These are phyloP conservation scores for Chaenocephalus aceratus DNA, from an alignment of 2,113 vertebrate genomes.

Conservation along the genomic window DNA sequence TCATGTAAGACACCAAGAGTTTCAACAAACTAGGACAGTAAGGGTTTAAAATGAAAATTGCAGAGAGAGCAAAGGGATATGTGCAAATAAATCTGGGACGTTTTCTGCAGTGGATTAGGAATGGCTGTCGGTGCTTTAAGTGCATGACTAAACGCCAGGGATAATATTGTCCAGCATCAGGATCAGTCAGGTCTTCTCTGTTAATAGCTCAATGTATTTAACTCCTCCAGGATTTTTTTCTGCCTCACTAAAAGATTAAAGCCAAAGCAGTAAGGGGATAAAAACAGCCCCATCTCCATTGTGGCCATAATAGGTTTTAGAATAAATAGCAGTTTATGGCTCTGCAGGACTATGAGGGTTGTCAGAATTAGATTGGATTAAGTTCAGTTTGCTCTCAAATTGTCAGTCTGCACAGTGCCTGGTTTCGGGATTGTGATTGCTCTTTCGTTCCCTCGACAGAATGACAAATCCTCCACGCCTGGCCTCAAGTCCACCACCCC, in stretches of 20 bases:
- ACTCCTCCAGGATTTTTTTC: slow-evolving; percentile 74
- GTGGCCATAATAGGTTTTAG: slow-evolving; percentile 85
- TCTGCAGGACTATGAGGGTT: slow-evolving; percentile 79
- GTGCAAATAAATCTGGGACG: slow-evolving; percentile 70
- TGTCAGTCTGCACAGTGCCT: slow-evolving; percentile 78
- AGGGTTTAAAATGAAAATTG: slow-evolving; percentile 66
- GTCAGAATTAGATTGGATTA: slow-evolving; percentile 86
- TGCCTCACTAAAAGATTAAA: slow-evolving; percentile 82
- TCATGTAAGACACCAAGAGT: slow-evolving; percentile 89
- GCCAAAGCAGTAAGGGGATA: slow-evolving; percentile 79
- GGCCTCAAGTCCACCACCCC: slow-evolving; percentile 97
- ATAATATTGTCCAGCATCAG: slow-evolving; percentile 82
- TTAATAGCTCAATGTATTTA: slow-evolving; percentile 85
- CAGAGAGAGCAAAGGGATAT: slow-evolving; percentile 62
- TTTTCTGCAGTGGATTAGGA: slow-evolving; percentile 79
- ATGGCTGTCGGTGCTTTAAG: slow-evolving; percentile 81
- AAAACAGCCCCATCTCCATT: slow-evolving; percentile 80
- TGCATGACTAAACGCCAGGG: slow-evolving; percentile 83
- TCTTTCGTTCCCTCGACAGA: slow-evolving; percentile 82
- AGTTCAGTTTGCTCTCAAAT: slow-evolving; percentile 79
- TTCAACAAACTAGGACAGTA: slow-evolving; percentile 63
- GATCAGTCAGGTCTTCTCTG: slow-evolving; percentile 80
- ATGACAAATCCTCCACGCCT: slow-evolving; percentile 96
- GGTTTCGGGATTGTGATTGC: slow-evolving; percentile 72
- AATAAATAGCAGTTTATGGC: slow-evolving; percentile 85